Evolutionary conservation across 2,113 vertebrate genomes (phyloP).

Genomic region (Myiozetetes cayanensis): DNA sequence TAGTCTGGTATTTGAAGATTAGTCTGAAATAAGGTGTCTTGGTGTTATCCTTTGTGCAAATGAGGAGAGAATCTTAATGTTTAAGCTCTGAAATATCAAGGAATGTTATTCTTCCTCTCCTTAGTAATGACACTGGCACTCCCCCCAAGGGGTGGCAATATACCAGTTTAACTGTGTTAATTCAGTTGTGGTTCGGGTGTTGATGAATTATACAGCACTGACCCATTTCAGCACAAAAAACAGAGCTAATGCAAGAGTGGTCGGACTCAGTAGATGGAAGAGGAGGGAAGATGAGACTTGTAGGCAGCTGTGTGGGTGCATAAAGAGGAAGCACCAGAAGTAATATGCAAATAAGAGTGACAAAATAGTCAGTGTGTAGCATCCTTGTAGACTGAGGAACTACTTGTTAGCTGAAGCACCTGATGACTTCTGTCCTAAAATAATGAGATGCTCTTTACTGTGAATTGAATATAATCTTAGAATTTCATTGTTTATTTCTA

Average conservation of each 20-base stretch:
- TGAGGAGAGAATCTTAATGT: not conserved
- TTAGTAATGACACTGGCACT: not conserved
- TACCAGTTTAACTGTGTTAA: not conserved
- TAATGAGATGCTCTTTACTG: not conserved
- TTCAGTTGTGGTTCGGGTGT: not conserved
- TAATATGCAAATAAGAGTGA: not conserved
- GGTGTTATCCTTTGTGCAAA: not conserved
- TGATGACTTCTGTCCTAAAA: not conserved
- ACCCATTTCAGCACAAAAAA: not conserved
- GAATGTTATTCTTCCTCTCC: not conserved
- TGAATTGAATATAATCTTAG: not conserved
- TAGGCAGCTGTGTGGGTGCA: not conserved
- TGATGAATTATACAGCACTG: not conserved
- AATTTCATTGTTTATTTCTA: not conserved
- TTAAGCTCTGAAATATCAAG: not conserved
- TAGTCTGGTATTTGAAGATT: not conserved
- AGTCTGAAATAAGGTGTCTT: not conserved
- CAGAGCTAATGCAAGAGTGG: not conserved
- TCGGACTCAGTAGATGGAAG: not conserved
- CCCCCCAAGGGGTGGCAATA: not conserved
- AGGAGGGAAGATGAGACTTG: not conserved
- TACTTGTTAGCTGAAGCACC: not conserved
- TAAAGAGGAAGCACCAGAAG: not conserved
- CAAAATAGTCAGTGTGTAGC: not conserved
- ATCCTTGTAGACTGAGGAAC: not conserved